Conservation (phyloP, 2,113 vertebrate species). For the Stigmatopora nigra region DNA sequence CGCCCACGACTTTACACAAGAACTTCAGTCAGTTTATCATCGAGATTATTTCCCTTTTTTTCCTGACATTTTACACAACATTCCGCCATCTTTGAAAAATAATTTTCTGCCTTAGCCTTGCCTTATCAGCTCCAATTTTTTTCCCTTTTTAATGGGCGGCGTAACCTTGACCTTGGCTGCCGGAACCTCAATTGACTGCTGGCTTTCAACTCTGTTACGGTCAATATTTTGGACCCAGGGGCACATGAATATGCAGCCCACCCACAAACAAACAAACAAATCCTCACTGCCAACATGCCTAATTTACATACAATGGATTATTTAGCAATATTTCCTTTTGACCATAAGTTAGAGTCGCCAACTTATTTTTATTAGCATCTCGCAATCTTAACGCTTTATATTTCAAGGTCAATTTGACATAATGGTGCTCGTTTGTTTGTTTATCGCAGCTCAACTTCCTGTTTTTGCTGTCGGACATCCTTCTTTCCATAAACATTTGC, state of each 20-base stretch:
- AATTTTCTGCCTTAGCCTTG: background rate
- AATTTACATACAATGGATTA: no score
- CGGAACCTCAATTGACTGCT: conserved; percentile 11
- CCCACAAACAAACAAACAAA: background rate
- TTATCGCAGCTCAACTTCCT: conserved; percentile 17
- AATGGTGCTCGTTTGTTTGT: background rate
- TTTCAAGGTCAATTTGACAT: background rate
- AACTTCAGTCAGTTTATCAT: no score
- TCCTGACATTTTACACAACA: background rate
- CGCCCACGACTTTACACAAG: no score
- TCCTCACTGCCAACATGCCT: background rate
- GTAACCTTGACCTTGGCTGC: conserved; percentile 34
- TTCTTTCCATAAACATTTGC: conserved; percentile 18
- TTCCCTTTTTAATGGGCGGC: background rate
- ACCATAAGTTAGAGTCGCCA: no score
- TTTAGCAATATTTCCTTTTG: no score
- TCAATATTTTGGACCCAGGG: conserved; percentile 18
- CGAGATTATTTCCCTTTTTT: no score
- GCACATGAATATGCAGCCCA: conserved; percentile 15
- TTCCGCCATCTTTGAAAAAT: background rate
- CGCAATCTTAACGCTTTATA: background rate
- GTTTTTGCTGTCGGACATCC: conserved; percentile 11
- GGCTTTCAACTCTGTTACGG: conserved; percentile 10
- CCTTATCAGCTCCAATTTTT: background rate
- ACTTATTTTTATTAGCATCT: no score